phyloP scores from a whole-genome alignment of 35 echinoderm and acorn worm genomes.

The Hemicentrotus pulcherrimus region DNA sequence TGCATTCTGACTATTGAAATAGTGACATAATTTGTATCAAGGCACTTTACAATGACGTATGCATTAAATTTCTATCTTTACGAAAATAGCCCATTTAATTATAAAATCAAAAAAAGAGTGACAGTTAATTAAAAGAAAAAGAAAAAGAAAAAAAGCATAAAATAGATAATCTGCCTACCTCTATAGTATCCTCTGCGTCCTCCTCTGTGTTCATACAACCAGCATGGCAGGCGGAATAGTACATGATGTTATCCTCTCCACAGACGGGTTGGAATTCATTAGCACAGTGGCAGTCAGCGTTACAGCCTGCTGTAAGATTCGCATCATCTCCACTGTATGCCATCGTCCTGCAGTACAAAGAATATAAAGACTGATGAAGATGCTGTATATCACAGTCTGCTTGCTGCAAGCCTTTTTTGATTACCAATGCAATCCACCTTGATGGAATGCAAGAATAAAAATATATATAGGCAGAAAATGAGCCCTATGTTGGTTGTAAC shows the following conservation, averaged over 20 bases:
- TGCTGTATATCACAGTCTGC: neutral
- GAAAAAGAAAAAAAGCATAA: neutral
- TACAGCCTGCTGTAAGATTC: constrained; percentile 59
- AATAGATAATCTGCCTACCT: neutral
- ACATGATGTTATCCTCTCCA: constrained; percentile 70
- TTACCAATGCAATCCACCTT: no score
- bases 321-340: neutral
- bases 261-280: constrained; percentile 78
- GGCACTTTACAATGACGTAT: no score
- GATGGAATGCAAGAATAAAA: no score
- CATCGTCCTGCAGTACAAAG: neutral
- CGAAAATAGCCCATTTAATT: no score
- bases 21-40: no score
- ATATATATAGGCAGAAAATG: no score
- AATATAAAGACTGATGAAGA: neutral
- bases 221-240: constrained; percentile 74
- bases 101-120: neutral
- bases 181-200: neutral
- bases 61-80: no score
- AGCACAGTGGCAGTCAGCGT: constrained; percentile 57
- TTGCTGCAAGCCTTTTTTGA: no score
- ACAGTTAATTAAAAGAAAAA: neutral
- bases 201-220: constrained; percentile 48
- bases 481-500: no score
- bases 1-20: no score